phyloP scores from a whole-genome alignment of 2,113 vertebrate genomes.

The Vulpes lagopus region DNA sequence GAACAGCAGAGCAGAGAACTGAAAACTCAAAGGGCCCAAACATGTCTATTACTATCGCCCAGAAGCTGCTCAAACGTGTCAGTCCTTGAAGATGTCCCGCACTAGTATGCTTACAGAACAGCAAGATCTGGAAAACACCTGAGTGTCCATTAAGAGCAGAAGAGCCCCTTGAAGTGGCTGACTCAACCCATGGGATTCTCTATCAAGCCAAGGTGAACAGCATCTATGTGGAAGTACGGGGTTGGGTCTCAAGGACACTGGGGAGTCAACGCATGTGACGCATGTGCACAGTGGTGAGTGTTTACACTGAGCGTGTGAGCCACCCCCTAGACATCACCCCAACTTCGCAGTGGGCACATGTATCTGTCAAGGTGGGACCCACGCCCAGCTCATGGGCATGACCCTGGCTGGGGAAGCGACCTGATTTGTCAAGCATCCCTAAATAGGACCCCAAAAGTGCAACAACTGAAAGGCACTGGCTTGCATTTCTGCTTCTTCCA shows the following conservation, averaged over 20 bases:
- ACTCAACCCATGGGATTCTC: neutral
- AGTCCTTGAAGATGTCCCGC: neutral
- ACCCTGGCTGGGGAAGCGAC: neutral
- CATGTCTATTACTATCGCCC: neutral
- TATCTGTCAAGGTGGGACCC: neutral
- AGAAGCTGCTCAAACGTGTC: neutral
- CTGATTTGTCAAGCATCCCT: neutral
- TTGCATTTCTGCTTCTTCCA: neutral
- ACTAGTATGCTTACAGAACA: rapidly evolving
- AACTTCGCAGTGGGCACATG: neutral
- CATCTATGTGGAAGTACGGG: rapidly evolving
- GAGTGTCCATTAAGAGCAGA: neutral
- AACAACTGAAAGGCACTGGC: neutral
- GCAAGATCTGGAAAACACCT: neutral
- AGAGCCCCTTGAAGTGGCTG: neutral
- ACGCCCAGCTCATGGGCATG: neutral
- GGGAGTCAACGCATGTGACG: neutral
- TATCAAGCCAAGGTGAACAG: neutral
- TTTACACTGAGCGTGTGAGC: rapidly evolving
- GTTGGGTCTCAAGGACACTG: neutral
- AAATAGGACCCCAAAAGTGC: neutral
- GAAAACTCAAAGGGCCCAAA: neutral
- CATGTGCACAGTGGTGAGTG: neutral
- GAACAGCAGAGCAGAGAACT: neutral
- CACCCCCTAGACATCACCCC: neutral